phyloP scores from a whole-genome alignment of 2,113 vertebrate species.

The Semnornis frantzii region DNA sequence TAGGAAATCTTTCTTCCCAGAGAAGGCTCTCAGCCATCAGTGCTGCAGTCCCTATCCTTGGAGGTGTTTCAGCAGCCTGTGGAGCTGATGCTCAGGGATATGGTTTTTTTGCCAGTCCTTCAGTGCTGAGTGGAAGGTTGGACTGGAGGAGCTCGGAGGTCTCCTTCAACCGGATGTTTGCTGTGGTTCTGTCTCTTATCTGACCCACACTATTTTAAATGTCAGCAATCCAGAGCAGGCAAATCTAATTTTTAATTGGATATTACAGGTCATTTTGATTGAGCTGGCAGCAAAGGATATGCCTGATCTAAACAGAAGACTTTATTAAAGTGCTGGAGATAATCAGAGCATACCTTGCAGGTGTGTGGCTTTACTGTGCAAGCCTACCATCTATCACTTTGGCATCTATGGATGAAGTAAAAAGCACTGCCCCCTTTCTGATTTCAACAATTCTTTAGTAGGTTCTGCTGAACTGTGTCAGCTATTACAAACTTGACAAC shows the following conservation, averaged over 20 bases:
- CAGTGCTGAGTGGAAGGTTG: too few relatives aligned
- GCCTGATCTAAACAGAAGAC: not conserved
- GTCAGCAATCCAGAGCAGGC: not conserved
- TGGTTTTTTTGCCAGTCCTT: too few relatives aligned
- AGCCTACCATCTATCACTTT: not conserved
- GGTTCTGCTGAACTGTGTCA: conserved; percentile 2
- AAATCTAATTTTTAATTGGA: not conserved
- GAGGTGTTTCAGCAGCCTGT: too few relatives aligned
- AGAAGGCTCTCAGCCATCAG: too few relatives aligned
- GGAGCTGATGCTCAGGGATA: too few relatives aligned
- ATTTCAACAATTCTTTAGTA: not conserved
- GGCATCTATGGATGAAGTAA: not conserved
- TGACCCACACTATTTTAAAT: not conserved
- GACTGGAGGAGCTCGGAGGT: too few relatives aligned
- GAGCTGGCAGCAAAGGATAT: not conserved
- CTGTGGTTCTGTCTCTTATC: not conserved
- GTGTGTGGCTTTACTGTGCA: not conserved
- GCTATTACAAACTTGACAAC: not conserved
- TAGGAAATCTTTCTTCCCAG: too few relatives aligned
- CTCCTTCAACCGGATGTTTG: too few relatives aligned
- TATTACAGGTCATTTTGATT: not conserved
- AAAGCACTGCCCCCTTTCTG: not conserved
- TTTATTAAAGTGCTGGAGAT: not conserved
- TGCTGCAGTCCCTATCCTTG: too few relatives aligned
- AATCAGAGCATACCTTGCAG: not conserved